These are phyloP conservation scores for Bombyx mandarina DNA, from an alignment of 1,140 invertebrate genomes.

Conservation along the genomic window DNA sequence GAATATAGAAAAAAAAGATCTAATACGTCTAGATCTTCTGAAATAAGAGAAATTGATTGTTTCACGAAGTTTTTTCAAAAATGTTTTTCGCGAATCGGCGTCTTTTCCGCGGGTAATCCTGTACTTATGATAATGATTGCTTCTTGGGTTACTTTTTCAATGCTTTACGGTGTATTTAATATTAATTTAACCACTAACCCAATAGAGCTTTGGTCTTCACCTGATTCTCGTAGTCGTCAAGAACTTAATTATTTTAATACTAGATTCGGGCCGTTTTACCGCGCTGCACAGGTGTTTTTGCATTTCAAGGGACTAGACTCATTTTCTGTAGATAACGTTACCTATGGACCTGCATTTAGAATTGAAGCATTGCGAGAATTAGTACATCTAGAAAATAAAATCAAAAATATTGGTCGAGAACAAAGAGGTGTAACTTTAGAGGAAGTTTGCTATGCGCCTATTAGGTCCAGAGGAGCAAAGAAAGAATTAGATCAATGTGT, in stretches of 20 bases:
- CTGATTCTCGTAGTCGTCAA: slow-evolving; percentile 78
- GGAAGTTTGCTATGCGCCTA: slow-evolving; percentile 88
- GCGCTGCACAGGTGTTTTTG: slow-evolving; percentile 87
- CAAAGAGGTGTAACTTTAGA: slow-evolving; percentile 68
- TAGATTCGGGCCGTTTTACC: slow-evolving; percentile 93
- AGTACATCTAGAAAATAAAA: slow-evolving; percentile 44
- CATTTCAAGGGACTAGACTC: slow-evolving; percentile 57
- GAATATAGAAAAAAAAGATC: slow-evolving; percentile 28
- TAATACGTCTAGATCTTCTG: slow-evolving; percentile 8
- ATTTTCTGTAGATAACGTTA: slow-evolving; percentile 38
- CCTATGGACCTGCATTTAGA: slow-evolving; percentile 53
- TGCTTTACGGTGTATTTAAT: slow-evolving; percentile 76
- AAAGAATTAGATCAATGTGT: slow-evolving; percentile 77
- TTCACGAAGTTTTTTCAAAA: slow-evolving; percentile 36
- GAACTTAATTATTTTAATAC: slow-evolving; percentile 90
- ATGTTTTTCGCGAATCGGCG: slow-evolving; percentile 38
- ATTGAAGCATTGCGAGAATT: slow-evolving; percentile 50
- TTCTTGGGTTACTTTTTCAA: slow-evolving; percentile 71
- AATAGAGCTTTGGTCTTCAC: slow-evolving; percentile 90
- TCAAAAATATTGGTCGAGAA: slow-evolving; percentile 39
- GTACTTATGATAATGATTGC: slow-evolving; percentile 73
- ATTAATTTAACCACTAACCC: slow-evolving; percentile 87
- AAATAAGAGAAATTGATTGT: slow-evolving; percentile 18
- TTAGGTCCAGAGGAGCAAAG: slow-evolving; percentile 76
- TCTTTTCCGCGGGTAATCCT: slow-evolving; percentile 77